phyloP scores from a whole-genome alignment of 2,113 vertebrate genomes.

The Danio rerio region DNA sequence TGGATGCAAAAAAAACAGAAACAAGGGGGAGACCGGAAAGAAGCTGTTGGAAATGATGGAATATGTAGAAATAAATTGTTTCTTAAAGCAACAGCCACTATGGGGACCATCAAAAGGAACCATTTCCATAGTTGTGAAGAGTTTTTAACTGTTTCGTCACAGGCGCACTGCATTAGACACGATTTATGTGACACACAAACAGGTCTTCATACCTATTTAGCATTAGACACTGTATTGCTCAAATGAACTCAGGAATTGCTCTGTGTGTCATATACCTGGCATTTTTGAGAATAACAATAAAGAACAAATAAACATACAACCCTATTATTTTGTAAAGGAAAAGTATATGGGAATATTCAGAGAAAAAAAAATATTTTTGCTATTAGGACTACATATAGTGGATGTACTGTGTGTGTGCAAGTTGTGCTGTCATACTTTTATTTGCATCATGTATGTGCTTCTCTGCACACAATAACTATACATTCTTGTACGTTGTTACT shows the following conservation, averaged over 20 bases:
- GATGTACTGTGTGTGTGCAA: too few relatives aligned
- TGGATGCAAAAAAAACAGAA: slow-evolving; percentile 4
- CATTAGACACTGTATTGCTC: background rate
- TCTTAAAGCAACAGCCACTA: background rate
- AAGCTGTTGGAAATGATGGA: background rate
- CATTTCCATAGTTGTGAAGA: background rate
- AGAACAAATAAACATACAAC: too few relatives aligned
- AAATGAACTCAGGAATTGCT: background rate
- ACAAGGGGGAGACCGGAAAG: background rate
- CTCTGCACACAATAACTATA: too few relatives aligned
- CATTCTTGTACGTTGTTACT: too few relatives aligned
- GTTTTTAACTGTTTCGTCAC: background rate
- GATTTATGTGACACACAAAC: background rate
- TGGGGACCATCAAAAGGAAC: slow-evolving; percentile 18
- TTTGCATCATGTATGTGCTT: too few relatives aligned
- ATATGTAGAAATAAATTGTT: background rate
- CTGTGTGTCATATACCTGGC: background rate
- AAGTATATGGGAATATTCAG: too few relatives aligned
- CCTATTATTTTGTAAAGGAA: too few relatives aligned
- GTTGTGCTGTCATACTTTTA: too few relatives aligned
- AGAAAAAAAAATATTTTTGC: too few relatives aligned
- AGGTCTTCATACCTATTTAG: background rate
- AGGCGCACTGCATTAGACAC: background rate
- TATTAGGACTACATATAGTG: too few relatives aligned
- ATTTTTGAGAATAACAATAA: too few relatives aligned